phyloP scores from a whole-genome alignment of 2,888 invertebrate species.

The Nemapogon koenigi region DNA sequence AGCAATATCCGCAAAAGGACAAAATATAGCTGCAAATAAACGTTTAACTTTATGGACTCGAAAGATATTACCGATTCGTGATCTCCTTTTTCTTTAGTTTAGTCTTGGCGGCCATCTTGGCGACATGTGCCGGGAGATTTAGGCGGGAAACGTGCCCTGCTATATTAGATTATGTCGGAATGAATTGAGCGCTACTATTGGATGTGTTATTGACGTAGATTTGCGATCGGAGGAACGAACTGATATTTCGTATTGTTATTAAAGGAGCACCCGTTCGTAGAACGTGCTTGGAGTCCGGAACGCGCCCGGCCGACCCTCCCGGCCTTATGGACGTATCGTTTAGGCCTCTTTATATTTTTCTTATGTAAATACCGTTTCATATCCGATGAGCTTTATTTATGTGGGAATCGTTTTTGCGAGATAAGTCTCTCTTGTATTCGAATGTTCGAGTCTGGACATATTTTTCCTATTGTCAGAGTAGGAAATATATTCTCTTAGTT shows the following conservation, averaged over 20 bases:
- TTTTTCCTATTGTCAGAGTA: slow-evolving; percentile 2
- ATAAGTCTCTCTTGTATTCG: slow-evolving; percentile 52
- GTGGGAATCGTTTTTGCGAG: slow-evolving; percentile 64
- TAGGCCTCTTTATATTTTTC: slow-evolving; percentile 65
- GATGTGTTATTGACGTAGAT: slow-evolving; percentile 66
- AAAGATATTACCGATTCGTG: slow-evolving; percentile 66
- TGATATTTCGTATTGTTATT: slow-evolving; percentile 66
- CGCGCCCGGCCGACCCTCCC: slow-evolving; percentile 31
- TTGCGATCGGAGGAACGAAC: slow-evolving; percentile 65
- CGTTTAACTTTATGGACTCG: slow-evolving; percentile 64
- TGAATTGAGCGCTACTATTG: slow-evolving; percentile 62
- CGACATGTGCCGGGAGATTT: slow-evolving; percentile 65
- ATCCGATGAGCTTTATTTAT: slow-evolving; percentile 66
- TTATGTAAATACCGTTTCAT: slow-evolving; percentile 64
- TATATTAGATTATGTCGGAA: slow-evolving; percentile 64
- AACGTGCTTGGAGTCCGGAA: slow-evolving; percentile 48
- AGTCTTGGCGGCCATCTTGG: slow-evolving; percentile 56
- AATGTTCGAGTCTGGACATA: slow-evolving; percentile 28
- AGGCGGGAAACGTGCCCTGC: slow-evolving; percentile 62
- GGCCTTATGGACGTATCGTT: slow-evolving; percentile 59
- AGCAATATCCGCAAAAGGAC: slow-evolving; percentile 61
- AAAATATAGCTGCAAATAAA: slow-evolving; percentile 64
- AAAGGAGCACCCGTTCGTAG: slow-evolving; percentile 44
- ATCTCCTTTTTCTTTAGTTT: slow-evolving; percentile 62
- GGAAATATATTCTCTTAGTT: no score